Conservation (phyloP, 2,888 invertebrate species). For the Apodemia duryi region DNA sequence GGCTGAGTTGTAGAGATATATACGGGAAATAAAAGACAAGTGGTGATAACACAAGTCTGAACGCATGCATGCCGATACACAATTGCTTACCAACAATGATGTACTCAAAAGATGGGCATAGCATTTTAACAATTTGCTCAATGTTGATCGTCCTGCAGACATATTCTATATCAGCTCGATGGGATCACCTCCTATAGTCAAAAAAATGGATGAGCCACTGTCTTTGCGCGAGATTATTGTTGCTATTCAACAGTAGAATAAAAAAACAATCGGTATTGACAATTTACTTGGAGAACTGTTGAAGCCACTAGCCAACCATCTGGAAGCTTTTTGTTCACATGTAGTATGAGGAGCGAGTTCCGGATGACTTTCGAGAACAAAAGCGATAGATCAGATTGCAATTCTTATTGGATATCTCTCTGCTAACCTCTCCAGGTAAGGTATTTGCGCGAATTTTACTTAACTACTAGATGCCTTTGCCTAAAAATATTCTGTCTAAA, state of each 20-base stretch:
- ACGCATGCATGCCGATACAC: too few species aligned
- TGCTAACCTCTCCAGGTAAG: neutral
- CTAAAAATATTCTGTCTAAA: neutral
- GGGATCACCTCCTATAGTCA: too few species aligned
- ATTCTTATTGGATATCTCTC: neutral
- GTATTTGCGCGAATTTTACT: neutral
- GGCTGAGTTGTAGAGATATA: too few species aligned
- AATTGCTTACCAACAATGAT: too few species aligned
- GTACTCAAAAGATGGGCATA: too few species aligned
- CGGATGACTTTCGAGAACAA: neutral
- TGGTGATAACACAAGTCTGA: too few species aligned
- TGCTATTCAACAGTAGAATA: neutral
- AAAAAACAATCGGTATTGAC: neutral
- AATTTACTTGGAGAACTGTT: neutral
- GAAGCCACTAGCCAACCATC: neutral
- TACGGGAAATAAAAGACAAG: too few species aligned
- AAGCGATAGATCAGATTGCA: neutral
- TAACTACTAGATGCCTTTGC: neutral
- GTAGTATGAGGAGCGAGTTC: neutral
- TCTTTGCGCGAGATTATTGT: neutral
- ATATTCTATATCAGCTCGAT: too few species aligned
- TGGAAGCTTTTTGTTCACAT: neutral
- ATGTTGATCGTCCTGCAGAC: too few species aligned
- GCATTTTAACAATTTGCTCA: too few species aligned
- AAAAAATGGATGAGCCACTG: neutral